Conservation (phyloP, 2,113 vertebrate species). For the Amazona vittata region DNA sequence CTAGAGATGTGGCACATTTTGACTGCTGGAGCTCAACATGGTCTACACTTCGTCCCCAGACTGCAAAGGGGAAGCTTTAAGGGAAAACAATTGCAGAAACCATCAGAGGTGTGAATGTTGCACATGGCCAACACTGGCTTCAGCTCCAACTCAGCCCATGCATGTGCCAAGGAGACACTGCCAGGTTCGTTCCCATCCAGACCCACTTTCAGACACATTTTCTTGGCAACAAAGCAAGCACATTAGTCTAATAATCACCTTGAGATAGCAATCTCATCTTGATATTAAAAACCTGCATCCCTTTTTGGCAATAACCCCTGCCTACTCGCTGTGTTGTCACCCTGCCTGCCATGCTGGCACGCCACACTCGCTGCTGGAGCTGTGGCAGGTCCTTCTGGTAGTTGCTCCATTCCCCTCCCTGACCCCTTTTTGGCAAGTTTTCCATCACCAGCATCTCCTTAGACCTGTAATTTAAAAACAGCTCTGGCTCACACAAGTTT, state of each 20-base stretch:
- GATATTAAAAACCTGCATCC: background rate
- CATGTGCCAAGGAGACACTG: rapidly evolving
- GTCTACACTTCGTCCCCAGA: rapidly evolving
- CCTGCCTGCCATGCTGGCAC: background rate
- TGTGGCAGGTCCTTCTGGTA: background rate
- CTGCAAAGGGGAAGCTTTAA: background rate
- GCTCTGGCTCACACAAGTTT: background rate
- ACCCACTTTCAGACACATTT: background rate
- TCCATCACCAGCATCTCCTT: background rate
- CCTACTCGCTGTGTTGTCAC: background rate
- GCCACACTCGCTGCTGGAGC: rapidly evolving
- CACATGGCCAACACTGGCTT: rapidly evolving
- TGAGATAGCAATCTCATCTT: background rate
- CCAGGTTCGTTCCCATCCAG: background rate
- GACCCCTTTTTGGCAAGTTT: background rate
- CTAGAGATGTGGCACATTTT: background rate
- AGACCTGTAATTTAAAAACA: background rate
- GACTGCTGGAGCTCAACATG: background rate
- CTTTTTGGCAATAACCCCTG: background rate
- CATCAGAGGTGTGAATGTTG: rapidly evolving
- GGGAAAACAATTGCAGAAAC: background rate
- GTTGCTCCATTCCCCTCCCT: background rate
- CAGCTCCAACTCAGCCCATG: rapidly evolving
- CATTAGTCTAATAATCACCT: rapidly evolving
- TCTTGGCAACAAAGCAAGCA: background rate